Base-by-base conservation (phyloP, 2,797 vertebrate species). In the Sebastes itinus region DNA sequence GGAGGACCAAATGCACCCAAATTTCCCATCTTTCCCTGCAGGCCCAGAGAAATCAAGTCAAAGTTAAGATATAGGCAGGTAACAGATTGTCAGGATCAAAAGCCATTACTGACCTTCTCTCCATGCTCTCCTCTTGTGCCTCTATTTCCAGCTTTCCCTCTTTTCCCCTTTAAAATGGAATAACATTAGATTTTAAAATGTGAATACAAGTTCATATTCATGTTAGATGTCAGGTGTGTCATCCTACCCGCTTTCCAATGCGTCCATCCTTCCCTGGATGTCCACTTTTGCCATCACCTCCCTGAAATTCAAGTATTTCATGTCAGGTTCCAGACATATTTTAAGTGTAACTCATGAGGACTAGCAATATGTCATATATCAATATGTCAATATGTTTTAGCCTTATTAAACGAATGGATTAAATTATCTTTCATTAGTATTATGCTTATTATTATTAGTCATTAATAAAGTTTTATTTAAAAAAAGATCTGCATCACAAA, bases 71-170 rank as follows among this genome's bases (percentile, higher is more conserved):
- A 38, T 30, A n/a, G n/a, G 12, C 60, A 23, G 35, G 4, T 58
- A 28, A 64, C 33, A 73, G 38, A 46, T 8, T 30, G 22, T 64
- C 58, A 42, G 28, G 22, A 64, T 78, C 22, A 65, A 4, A 4
- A 25, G 23, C 11, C 6, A 65, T n/a, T 30, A 42, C 92, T 77
- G 87, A 97, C 96, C 96, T 96, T 96, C 75, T 81, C 90, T 55
- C 96, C 96, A 54, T 16, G 87, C 32, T 55, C 62, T 3, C 96
- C 97, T 80, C 95, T 91, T 0, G 80, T 84, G 10, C 94, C 94
- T 78, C 93, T 92, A n/a, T 64, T 88, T 61, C 96, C 97, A n/a
- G 87, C 82, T 91, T 91, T 96, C 65, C 96, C 96, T 85, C 86
- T 87, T 88, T 94, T 96, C 38, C 97, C 96, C 97, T 97, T 78